Conservation (phyloP, 2,113 vertebrate genomes). For the Etheostoma cragini region DNA sequence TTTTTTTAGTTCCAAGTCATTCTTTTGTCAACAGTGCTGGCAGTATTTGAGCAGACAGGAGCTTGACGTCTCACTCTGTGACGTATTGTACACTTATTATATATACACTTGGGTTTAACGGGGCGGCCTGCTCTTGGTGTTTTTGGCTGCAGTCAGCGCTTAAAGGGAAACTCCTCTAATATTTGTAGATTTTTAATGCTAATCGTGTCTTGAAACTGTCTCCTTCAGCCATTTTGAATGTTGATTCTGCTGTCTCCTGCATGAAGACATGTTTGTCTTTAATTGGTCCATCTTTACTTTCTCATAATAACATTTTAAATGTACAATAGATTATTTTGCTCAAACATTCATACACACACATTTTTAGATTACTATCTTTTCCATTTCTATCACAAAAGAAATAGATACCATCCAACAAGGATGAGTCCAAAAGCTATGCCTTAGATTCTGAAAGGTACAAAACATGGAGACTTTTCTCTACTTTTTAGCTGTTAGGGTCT, state of each 20-base stretch:
- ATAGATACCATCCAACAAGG: background rate
- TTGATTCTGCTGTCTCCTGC: too few relatives aligned
- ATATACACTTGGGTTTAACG: background rate
- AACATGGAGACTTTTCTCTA: background rate
- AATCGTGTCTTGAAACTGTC: too few relatives aligned
- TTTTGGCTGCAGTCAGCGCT: background rate
- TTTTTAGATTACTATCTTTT: background rate
- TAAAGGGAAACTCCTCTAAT: background rate
- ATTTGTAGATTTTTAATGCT: background rate
- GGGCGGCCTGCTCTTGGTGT: background rate
- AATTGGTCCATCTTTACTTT: too few relatives aligned
- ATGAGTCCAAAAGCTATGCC: too few relatives aligned
- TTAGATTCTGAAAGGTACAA: background rate
- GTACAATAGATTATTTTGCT: too few relatives aligned
- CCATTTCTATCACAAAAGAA: too few relatives aligned
- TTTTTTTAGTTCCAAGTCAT: background rate
- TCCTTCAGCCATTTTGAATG: too few relatives aligned
- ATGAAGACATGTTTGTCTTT: too few relatives aligned
- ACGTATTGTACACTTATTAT: background rate
- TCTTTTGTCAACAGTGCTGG: background rate
- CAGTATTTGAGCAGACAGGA: background rate
- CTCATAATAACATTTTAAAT: too few relatives aligned
- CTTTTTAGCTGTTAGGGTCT: background rate
- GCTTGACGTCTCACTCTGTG: conserved; percentile 1
- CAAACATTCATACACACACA: too few relatives aligned